Percentiles rank a stretch among this genome's conserved stretches.
phyloP scores from a whole-genome alignment of 2,888 invertebrate species.

The Fragum fragum region DNA sequence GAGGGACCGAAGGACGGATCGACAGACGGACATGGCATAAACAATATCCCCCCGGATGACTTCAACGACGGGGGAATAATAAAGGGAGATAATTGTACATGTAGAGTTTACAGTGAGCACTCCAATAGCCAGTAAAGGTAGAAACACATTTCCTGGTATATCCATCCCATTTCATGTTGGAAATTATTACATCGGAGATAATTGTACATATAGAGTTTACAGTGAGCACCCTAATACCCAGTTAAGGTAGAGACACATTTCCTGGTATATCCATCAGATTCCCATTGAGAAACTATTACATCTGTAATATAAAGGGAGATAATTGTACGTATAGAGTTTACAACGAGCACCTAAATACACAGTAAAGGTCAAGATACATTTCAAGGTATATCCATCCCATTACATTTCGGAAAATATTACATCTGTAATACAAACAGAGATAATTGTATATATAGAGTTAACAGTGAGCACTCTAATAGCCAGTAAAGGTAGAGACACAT shows the following conservation, averaged over 20 bases:
- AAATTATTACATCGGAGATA: no score
- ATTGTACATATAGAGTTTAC: conserved; percentile 34
- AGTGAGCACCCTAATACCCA: conserved; percentile 81
- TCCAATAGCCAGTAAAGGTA: conserved; percentile 82
- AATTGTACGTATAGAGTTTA: no score
- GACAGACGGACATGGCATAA: no score
- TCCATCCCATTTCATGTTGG: conserved; percentile 45
- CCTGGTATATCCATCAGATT: conserved; percentile 70
- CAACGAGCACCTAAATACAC: no score
- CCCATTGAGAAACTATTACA: neutral
- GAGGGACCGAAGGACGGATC: no score
- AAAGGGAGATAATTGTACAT: no score
- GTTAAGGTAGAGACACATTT: conserved; percentile 78
- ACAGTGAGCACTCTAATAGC: conserved; percentile 81
- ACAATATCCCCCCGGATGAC: no score
- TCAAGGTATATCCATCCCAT: conserved; percentile 71
- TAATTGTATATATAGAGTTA: no score
- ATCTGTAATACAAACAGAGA: neutral
- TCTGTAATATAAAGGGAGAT: neutral
- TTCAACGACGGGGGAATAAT: no score
- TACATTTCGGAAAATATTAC: conserved; percentile 11
- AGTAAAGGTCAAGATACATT: conserved; percentile 77
- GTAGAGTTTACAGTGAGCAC: conserved; percentile 71
- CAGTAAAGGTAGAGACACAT: conserved; percentile 79
- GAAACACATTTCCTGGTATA: conserved; percentile 76